phyloP scores from a whole-genome alignment of 37 sponge, comb jelly and placozoan species.

The Chondrosia reniformis region DNA sequence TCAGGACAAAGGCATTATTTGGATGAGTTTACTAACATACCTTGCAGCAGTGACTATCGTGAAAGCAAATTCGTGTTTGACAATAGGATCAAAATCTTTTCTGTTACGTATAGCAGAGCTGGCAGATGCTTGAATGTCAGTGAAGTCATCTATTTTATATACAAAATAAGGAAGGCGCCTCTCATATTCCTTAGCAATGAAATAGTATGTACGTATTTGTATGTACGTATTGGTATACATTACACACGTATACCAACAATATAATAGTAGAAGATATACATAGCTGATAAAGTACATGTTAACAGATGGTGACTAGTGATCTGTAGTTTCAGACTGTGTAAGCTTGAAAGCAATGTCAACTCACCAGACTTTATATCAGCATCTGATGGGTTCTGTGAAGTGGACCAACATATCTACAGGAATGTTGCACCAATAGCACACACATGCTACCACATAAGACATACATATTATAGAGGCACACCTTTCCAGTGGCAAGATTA shows the following conservation, averaged over 20 bases:
- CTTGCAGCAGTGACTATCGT: constrained; percentile 52
- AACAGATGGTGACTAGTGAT: too few relatives aligned
- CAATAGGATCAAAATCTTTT: constrained; percentile 80
- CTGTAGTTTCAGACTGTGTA: too few relatives aligned
- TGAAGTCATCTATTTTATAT: neutral
- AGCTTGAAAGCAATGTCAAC: too few relatives aligned
- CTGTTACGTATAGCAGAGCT: constrained; percentile 54
- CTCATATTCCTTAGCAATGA: too few relatives aligned
- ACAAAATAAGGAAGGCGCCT: too few relatives aligned
- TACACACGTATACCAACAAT: too few relatives aligned
- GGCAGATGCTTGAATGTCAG: constrained; percentile 64
- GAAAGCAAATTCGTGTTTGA: constrained; percentile 75
- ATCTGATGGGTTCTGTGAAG: constrained; percentile 1
- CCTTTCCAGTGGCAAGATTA: constrained; percentile 26
- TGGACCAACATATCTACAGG: constrained; percentile 51
- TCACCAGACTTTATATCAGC: constrained; percentile 27
- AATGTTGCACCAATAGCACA: neutral
- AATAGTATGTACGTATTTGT: too few relatives aligned
- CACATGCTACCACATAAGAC: neutral
- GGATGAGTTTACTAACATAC: constrained; percentile 4
- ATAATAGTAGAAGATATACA: too few relatives aligned
- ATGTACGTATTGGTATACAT: too few relatives aligned
- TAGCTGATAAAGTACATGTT: too few relatives aligned
- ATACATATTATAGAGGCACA: too few relatives aligned
- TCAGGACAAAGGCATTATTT: neutral